A percentile compares a stretch with the other conserved stretches of the same genome.
Evolutionary conservation across 2,113 vertebrate species (phyloP).

Genomic region (Neogobius melanostomus): DNA sequence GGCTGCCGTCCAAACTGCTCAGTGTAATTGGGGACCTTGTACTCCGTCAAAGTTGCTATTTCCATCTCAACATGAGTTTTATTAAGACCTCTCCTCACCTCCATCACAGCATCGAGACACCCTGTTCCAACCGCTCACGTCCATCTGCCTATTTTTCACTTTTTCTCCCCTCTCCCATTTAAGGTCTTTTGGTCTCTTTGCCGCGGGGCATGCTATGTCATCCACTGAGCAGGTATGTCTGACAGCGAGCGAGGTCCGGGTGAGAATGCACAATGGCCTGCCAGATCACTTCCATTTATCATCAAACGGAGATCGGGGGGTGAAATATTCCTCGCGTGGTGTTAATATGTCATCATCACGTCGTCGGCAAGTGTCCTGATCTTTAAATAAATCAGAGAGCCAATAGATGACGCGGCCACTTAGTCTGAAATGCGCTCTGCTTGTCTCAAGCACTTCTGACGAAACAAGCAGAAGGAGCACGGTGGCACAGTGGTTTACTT

Average conservation of each 20-base stretch:
- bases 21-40: constrained; percentile 13
- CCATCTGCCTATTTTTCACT: constrained; percentile 35
- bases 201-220: constrained; percentile 49
- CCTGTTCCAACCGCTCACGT: constrained; percentile 34
- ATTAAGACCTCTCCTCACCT: constrained; percentile 40
- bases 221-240: constrained; percentile 34
- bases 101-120: constrained; percentile 43
- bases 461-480: too few relatives aligned
- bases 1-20: constrained; percentile 3
- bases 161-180: constrained; percentile 29
- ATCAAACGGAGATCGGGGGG: constrained; percentile 36
- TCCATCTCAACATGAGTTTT: constrained; percentile 10
- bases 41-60: constrained; percentile 16
- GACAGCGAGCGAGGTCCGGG: constrained; percentile 41
- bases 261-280: constrained; percentile 41
- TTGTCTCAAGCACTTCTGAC: constrained; percentile 15
- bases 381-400: constrained; percentile 30
- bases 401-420: constrained; percentile 37
- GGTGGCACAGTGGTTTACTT: too few relatives aligned
- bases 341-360: constrained; percentile 38
- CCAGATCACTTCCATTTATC: constrained; percentile 53
- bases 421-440: constrained; percentile 25
- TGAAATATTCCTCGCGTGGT: constrained; percentile 37
- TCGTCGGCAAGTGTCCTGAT: constrained; percentile 32
- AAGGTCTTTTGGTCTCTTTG: constrained; percentile 34